Evolutionary conservation across 2,113 vertebrate genomes (phyloP).

Genomic region (Herpetotheres cachinnans): DNA sequence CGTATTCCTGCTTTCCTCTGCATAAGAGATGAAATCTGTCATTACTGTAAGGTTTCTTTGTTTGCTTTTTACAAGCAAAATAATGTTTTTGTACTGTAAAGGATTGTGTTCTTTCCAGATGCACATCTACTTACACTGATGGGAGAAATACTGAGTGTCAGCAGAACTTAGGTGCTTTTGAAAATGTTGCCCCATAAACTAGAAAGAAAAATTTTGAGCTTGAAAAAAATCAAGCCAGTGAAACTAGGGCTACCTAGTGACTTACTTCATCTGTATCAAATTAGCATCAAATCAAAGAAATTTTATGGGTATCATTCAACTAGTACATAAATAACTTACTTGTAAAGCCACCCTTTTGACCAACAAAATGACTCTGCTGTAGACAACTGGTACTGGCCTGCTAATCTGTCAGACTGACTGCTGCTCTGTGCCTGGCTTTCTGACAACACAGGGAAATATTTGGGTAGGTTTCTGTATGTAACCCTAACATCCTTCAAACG

Average conservation of each 20-base stretch:
- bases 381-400: background rate
- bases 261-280: background rate
- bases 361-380: background rate
- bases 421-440: background rate
- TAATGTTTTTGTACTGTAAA: background rate
- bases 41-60: background rate
- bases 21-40: background rate
- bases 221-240: background rate
- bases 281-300: background rate
- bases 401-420: background rate
- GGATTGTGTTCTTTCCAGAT: background rate
- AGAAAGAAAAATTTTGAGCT: background rate
- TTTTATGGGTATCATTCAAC: background rate
- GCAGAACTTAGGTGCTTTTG: background rate
- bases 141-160: background rate
- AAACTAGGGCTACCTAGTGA: background rate
- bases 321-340: background rate
- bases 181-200: background rate
- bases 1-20: background rate
- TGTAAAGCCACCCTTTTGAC: background rate
- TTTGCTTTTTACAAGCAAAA: background rate
- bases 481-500: background rate
- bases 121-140: accelerated
- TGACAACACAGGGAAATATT: accelerated
- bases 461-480: background rate